Evolutionary conservation across 2,113 vertebrate genomes (phyloP).

Genomic region (Halichoerus grypus): DNA sequence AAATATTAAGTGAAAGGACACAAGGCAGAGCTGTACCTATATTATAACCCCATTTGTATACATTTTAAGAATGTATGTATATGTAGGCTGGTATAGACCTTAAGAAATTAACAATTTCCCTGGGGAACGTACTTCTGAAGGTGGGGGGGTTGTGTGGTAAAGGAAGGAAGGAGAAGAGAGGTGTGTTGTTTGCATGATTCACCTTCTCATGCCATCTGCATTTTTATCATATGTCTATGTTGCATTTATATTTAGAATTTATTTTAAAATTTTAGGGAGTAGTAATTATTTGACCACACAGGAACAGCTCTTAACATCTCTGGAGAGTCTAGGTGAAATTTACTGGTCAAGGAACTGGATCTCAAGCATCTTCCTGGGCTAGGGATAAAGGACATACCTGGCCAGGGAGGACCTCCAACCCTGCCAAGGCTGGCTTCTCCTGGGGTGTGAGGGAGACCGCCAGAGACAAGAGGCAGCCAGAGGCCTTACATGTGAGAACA

Average conservation of each 20-base stretch:
- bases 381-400: fast-evolving
- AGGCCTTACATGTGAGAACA: background rate
- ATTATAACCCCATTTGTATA: background rate
- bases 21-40: background rate
- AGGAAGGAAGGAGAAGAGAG: background rate
- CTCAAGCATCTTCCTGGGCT: background rate
- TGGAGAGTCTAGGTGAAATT: background rate
- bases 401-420: background rate
- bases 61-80: background rate
- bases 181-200: background rate
- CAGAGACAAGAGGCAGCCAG: background rate
- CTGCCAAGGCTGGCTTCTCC: background rate
- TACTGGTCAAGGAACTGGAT: background rate
- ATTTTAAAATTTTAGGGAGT: background rate
- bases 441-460: background rate
- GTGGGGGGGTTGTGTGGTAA: background rate
- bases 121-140: background rate
- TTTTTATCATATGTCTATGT: background rate
- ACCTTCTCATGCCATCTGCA: background rate
- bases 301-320: background rate
- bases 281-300: background rate
- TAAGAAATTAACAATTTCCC: background rate
- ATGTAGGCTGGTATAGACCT: background rate
- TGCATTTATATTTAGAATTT: background rate
- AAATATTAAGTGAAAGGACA: background rate